Conservation (phyloP, 2,888 invertebrate species). For the Cordilura impudica region DNA sequence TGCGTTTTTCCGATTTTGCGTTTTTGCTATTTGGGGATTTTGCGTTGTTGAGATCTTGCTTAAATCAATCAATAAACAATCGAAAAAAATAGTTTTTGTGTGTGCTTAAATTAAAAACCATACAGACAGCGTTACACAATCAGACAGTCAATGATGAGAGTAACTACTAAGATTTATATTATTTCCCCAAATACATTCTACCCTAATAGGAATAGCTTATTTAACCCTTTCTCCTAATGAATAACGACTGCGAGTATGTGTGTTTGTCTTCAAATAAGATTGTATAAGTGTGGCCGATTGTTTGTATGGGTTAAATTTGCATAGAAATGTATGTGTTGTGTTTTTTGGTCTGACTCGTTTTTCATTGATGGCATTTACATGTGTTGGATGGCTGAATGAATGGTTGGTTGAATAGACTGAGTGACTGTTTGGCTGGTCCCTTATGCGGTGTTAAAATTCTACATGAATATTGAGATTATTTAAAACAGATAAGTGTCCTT, state of each 20-base stretch:
- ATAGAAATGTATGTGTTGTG: neutral
- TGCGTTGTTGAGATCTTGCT: too few species aligned
- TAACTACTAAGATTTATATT: too few species aligned
- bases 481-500: slow-evolving; percentile 52
- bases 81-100: too few species aligned
- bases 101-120: too few species aligned
- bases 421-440: slow-evolving; percentile 40
- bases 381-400: slow-evolving; percentile 47
- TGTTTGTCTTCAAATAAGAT: slow-evolving; percentile 22
- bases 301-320: slow-evolving; percentile 6
- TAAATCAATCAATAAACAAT: too few species aligned
- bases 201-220: neutral
- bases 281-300: neutral
- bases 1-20: too few species aligned
- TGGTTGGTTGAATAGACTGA: slow-evolving; percentile 42
- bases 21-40: too few species aligned
- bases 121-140: too few species aligned
- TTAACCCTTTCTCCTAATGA: neutral
- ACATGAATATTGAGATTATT: slow-evolving; percentile 57
- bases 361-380: slow-evolving; percentile 59
- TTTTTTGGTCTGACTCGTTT: slow-evolving; percentile 49
- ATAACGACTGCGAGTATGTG: neutral
- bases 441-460: slow-evolving; percentile 48
- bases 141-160: too few species aligned
- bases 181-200: too few species aligned